Conservation (phyloP, 37 sponge, comb jelly and placozoan genomes). For the Diacarnus erythraeanus region DNA sequence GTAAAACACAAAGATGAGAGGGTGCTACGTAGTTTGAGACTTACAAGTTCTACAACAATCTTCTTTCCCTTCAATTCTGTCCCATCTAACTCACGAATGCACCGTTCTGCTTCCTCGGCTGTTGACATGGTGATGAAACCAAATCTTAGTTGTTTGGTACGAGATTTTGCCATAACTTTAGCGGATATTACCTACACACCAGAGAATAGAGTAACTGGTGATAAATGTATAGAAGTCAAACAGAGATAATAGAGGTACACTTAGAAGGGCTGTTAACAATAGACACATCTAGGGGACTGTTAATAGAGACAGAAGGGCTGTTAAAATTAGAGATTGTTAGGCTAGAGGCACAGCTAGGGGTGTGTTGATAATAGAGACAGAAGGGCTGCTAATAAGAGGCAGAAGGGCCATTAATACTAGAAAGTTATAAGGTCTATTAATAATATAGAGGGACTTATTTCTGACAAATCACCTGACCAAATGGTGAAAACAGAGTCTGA, state of each 20-base stretch:
- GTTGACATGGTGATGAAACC: constrained; percentile 65
- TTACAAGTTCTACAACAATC: constrained; percentile 55
- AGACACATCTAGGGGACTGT: too few relatives aligned
- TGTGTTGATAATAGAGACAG: too few relatives aligned
- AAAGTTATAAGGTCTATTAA: not conserved
- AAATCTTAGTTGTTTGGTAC: constrained; percentile 31
- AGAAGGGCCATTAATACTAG: not conserved
- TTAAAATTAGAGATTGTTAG: not conserved
- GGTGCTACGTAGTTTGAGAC: not conserved
- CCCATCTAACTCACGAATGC: constrained; percentile 50
- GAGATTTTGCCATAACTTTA: constrained; percentile 53
- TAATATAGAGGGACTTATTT: not conserved
- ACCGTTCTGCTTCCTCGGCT: constrained; percentile 44
- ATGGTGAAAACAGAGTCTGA: constrained; percentile 57
- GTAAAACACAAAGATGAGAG: not conserved
- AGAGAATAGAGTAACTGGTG: not conserved
- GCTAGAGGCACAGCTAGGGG: not conserved
- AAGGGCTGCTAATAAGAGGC: not conserved
- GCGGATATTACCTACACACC: constrained; percentile 56
- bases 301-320: too few relatives aligned
- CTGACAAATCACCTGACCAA: constrained; percentile 30
- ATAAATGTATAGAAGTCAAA: not conserved
- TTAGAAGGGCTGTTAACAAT: not conserved
- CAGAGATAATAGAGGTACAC: not conserved
- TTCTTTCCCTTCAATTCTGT: constrained; percentile 56